A percentile compares a stretch with the other conserved stretches of the same genome.
Evolutionary conservation across 2,113 vertebrate species (phyloP).

Genomic region (Uria aalge): DNA sequence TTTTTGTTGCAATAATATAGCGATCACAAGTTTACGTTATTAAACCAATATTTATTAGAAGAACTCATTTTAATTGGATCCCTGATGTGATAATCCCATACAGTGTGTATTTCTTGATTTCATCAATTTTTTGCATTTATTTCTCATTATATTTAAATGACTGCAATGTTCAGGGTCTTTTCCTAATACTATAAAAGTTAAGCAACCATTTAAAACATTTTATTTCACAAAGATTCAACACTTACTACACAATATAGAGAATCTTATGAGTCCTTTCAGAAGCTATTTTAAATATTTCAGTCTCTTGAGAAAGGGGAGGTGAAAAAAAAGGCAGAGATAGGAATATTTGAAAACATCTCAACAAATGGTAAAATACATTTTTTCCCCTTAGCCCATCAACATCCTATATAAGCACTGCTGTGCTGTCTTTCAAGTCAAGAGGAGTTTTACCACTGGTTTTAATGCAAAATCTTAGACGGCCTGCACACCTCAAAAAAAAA

Average conservation of each 20-base stretch:
- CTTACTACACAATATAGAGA: constrained; percentile 37
- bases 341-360: neutral
- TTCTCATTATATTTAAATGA: constrained; percentile 69
- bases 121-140: constrained; percentile 64
- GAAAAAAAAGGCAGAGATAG: neutral
- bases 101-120: constrained; percentile 55
- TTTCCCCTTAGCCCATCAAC: neutral
- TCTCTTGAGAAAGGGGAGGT: neutral
- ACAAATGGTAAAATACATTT: neutral
- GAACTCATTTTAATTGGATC: constrained; percentile 72
- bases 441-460: neutral
- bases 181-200: constrained; percentile 51
- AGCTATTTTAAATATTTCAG: neutral
- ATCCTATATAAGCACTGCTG: neutral
- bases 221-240: constrained; percentile 34
- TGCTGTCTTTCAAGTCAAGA: neutral
- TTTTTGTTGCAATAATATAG: constrained; percentile 65
- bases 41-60: constrained; percentile 78
- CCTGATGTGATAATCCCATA: constrained; percentile 64
- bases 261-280: neutral
- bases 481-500: neutral
- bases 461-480: neutral
- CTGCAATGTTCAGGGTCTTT: constrained; percentile 18
- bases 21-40: constrained; percentile 71
- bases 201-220: constrained; percentile 58